Evolutionary conservation across 2,113 vertebrate genomes (phyloP).

Genomic region (Tragulus kanchil): DNA sequence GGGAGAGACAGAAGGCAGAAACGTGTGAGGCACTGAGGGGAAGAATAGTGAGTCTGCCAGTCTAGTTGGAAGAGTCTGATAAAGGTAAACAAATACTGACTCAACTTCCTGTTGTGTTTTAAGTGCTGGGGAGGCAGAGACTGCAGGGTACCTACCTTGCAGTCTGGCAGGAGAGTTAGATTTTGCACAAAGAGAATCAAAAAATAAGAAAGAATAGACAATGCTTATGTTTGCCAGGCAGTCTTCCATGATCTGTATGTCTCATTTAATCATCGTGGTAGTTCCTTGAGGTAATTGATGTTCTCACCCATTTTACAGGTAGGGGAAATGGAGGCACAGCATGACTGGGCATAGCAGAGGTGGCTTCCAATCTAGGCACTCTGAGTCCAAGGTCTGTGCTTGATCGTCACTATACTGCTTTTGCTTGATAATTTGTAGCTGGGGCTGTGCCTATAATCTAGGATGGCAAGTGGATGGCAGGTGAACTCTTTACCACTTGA

Average conservation of each 20-base stretch:
- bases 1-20: not conserved
- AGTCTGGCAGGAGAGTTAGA: not conserved
- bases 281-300: not conserved
- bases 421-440: not conserved
- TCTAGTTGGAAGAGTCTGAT: not conserved
- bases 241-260: not conserved
- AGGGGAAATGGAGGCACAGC: not conserved
- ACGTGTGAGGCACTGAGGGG: not conserved
- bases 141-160: not conserved
- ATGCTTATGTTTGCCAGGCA: not conserved
- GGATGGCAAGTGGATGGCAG: not conserved
- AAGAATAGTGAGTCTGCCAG: not conserved
- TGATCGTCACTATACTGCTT: not conserved
- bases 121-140: not conserved
- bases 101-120: not conserved
- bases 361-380: not conserved
- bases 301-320: not conserved
- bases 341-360: not conserved
- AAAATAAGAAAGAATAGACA: not conserved
- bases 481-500: too few species aligned
- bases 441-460: not conserved
- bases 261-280: not conserved
- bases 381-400: not conserved
- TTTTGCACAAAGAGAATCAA: not conserved
- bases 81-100: not conserved